These are phyloP conservation scores for Neodiprion lecontei DNA, from an alignment of 1,140 invertebrate genomes.

Conservation along the genomic window DNA sequence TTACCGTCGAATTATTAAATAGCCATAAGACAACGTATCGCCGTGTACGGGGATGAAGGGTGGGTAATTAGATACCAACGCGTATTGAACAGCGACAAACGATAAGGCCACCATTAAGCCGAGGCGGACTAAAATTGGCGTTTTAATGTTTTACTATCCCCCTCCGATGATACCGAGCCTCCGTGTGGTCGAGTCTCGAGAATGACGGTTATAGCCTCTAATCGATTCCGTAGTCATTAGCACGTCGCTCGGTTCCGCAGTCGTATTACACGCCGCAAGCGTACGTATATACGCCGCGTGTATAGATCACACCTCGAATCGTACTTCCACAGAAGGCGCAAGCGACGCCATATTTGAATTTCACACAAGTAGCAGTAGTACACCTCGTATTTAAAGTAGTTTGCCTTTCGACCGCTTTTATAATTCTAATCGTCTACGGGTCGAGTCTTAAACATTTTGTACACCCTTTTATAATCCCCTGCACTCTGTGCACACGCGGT, in stretches of 20 bases:
- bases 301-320: not conserved
- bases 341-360: constrained; percentile 54
- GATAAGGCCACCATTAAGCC: not conserved
- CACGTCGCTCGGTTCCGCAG: constrained; percentile 47
- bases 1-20: not conserved
- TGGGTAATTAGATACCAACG: not conserved
- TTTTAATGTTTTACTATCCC: constrained; percentile 1
- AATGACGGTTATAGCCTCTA: constrained; percentile 26
- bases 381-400: not conserved
- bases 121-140: not conserved
- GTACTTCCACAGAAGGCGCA: constrained; percentile 33
- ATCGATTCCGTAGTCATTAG: constrained; percentile 58
- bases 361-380: constrained; percentile 16
- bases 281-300: not conserved
- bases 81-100: not conserved
- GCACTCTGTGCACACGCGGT: too few relatives aligned
- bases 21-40: not conserved
- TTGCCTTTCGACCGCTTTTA: too few relatives aligned
- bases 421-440: too few relatives aligned
- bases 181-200: not conserved
- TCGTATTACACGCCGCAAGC: not conserved
- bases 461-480: too few relatives aligned
- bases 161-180: constrained; percentile 1
- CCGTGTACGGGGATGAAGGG: too few relatives aligned
- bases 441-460: too few relatives aligned